phyloP scores from a whole-genome alignment of 1,140 invertebrate species.

The Zaprionus capensis region DNA sequence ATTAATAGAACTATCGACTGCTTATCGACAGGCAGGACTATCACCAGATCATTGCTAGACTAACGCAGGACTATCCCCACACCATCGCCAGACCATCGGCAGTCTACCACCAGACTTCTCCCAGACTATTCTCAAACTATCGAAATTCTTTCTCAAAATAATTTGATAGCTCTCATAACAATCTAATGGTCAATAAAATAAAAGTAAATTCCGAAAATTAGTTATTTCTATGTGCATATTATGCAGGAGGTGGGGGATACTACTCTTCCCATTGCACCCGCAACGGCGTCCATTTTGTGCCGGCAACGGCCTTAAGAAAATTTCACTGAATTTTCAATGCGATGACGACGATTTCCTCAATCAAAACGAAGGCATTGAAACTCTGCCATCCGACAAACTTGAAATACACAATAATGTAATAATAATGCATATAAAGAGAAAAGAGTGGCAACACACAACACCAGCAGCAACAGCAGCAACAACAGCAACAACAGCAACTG shows the following conservation, averaged over 20 bases:
- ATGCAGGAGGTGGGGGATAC: neutral
- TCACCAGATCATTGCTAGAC: no score
- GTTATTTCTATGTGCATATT: neutral
- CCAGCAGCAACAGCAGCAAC: slow-evolving; percentile 21
- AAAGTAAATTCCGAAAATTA: neutral
- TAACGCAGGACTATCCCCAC: no score
- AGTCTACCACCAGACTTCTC: no score
- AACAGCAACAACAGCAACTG: slow-evolving; percentile 21
- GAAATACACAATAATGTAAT: slow-evolving; percentile 57
- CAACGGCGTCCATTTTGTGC: slow-evolving; percentile 45
- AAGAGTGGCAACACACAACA: slow-evolving; percentile 16
- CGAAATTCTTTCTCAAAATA: neutral
- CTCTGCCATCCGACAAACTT: slow-evolving; percentile 38
- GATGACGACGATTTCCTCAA: slow-evolving; percentile 75
- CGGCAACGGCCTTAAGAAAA: slow-evolving; percentile 63
- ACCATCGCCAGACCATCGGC: no score
- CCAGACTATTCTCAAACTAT: no score
- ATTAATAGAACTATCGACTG: no score
- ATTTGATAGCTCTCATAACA: slow-evolving; percentile 48
- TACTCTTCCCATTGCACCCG: slow-evolving; percentile 25
- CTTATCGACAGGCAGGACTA: no score
- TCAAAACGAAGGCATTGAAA: slow-evolving; percentile 79
- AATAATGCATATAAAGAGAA: slow-evolving; percentile 64
- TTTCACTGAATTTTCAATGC: slow-evolving; percentile 80
- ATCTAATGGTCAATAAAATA: neutral